Evolutionary conservation across 2,797 vertebrate species (phyloP), one percentile per base, ranked within the genome.

Genomic region (Taenioides sp.): DNA sequence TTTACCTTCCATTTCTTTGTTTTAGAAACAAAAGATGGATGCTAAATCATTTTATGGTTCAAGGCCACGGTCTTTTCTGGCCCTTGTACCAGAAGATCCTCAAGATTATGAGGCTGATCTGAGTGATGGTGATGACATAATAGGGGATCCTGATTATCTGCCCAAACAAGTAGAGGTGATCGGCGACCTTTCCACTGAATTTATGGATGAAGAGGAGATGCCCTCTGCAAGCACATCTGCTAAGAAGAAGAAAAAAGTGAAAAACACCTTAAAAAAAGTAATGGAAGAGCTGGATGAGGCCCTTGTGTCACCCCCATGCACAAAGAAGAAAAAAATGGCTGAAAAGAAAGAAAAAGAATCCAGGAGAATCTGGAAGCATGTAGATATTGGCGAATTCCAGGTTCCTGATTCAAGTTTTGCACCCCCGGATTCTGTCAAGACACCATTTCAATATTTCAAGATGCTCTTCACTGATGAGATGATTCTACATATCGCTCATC

Each of bases 401-500:
- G 31, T 68, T 40, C 71, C 64, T 5, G 27, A 20, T 37, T 68
- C 20, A 73, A 73, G 34, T 16, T 75, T 81, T 64, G 22, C 28
- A 31, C 28, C 28, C 3, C 28, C 28, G 25, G 25, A 72, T 1
- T 57, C 52, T 59, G 69, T 79, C 20, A 23, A 83, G 2, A 69
- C 75, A 71, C 67, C 71, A 25, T 78, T 78, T 12, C 71, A 80
- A 65, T 78, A 79, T 37, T 85, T 82, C 18, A 79, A 72, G 71
- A 83, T 12, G 22, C 34, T 80, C 61, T 85, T 81, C 62, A 78
- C 72, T 47, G 58, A 79, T 34, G 7, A 81, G 28, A 76, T 79
- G 80, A 68, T 77, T 70, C 25, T 79, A 75, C 71, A 80, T 65
- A 84, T 77, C 28, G 57, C 57, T 47, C 18, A 76, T 2, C 75